Evolutionary conservation across 2,888 invertebrate genomes (phyloP), one percentile per base, ranked within the genome.

Genomic region (Hetaerina titia): DNA sequence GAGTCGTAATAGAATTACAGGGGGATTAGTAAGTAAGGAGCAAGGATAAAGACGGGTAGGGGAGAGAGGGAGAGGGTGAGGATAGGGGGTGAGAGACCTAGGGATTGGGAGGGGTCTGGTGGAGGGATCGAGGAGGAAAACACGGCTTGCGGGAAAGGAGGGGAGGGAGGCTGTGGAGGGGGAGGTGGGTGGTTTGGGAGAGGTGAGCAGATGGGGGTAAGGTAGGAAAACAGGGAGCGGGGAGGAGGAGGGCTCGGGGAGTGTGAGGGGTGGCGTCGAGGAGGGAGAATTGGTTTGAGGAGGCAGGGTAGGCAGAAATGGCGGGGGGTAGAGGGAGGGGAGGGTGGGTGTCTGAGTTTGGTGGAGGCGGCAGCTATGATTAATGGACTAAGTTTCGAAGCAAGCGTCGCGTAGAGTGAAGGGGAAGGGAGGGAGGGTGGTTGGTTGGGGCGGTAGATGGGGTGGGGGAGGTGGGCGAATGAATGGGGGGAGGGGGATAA

Each of bases 11-110:
- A 92, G 92, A 92, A 92, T 92, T 92, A 92, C 92, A 92, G 92
- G n/a, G n/a, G 92, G 92, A 92, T 92, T 92, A 92, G 92, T 92
- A 92, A 92, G 92, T 92, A 92, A 92, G 92, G 92, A 92, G 58
- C 89, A 89, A 89, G 89, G 89, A 89, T 89, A 89, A 89, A 89
- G 89, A 31, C n/a, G 88, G 88, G 45, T 19, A 88, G 45, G 89
- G 89, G 58, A 88, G 45, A 57, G 89, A 31, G 88, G 15, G 45
- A 88, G 88, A 8, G 88, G 88, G 56, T 69, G 69, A 22, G 88
- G 31, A 69, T 69, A 22, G 56, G 31, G 45, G 9, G 88, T 19
- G 88, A 7, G 57, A 8, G 56, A 13, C 17, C 31, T 17, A 19
- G 56, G 88, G 88, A 56, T 89, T n/a, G 31, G 60, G 90, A 63